Conservation (phyloP, 1,140 invertebrate genomes). For the Drosophila teissieri region DNA sequence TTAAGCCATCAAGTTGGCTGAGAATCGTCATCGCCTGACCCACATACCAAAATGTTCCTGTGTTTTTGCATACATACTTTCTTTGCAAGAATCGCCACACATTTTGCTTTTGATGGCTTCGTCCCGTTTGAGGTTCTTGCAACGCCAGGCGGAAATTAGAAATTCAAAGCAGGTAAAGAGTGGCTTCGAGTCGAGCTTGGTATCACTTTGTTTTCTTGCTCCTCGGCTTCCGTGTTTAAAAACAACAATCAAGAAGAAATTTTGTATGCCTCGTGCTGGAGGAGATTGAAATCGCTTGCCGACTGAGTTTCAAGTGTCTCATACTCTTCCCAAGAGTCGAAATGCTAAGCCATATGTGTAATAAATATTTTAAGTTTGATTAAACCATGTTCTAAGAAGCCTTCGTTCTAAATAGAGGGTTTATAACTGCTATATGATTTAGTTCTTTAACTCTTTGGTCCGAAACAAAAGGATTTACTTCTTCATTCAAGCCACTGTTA, state of each 20-base stretch:
- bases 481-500: too few species aligned
- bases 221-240: slow-evolving; percentile 58
- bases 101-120: slow-evolving; percentile 29
- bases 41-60: slow-evolving; percentile 34
- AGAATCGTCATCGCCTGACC: slow-evolving; percentile 30
- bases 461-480: too few species aligned
- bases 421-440: too few species aligned
- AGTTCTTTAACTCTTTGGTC: too few species aligned
- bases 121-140: slow-evolving; percentile 28
- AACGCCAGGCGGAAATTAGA: slow-evolving; percentile 40
- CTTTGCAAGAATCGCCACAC: slow-evolving; percentile 16
- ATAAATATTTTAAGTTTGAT: too few species aligned
- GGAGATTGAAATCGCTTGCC: slow-evolving; percentile 37
- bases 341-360: not conserved
- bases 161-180: slow-evolving; percentile 65
- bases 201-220: slow-evolving; percentile 18
- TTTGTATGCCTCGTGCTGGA: slow-evolving; percentile 40
- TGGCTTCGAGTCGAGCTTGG: slow-evolving; percentile 15
- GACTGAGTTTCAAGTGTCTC: slow-evolving; percentile 4
- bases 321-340: slow-evolving; percentile 5
- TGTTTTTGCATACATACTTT: not conserved
- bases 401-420: too few species aligned
- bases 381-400: too few species aligned
- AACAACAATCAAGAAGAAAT: slow-evolving; percentile 19
- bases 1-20: not conserved